These are phyloP conservation scores for Catocala nupta DNA, from an alignment of 2,888 invertebrate species.

Conservation along the genomic window DNA sequence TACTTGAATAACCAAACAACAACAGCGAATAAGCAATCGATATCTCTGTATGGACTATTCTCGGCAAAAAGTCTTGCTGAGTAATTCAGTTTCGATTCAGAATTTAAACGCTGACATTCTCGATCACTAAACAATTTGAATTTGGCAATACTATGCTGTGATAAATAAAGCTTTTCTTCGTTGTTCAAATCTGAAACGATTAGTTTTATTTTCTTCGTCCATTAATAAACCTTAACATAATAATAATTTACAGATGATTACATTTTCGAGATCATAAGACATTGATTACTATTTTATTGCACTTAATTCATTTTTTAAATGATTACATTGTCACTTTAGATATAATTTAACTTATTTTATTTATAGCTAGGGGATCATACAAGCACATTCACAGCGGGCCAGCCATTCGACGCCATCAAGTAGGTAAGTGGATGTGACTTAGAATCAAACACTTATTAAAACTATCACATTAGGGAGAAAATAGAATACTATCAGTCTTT, in stretches of 20 bases:
- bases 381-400: slow-evolving; percentile 24
- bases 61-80: too few species aligned
- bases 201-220: too few species aligned
- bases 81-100: too few species aligned
- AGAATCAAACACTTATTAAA: slow-evolving; percentile 54
- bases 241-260: slow-evolving; percentile 48
- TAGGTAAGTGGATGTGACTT: slow-evolving; percentile 27
- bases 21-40: too few species aligned
- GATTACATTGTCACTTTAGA: slow-evolving; percentile 44
- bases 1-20: too few species aligned
- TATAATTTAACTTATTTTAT: slow-evolving; percentile 32
- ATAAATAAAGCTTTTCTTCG: too few species aligned
- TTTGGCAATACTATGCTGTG: too few species aligned
- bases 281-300: slow-evolving; percentile 43
- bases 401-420: slow-evolving; percentile 34
- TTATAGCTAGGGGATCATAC: slow-evolving; percentile 27
- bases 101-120: too few species aligned
- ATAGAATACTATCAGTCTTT: slow-evolving; percentile 84
- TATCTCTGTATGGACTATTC: too few species aligned
- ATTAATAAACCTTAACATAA: slow-evolving; percentile 42
- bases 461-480: slow-evolving; percentile 72
- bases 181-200: too few species aligned
- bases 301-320: slow-evolving; percentile 55
- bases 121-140: too few species aligned
- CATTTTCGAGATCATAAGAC: slow-evolving; percentile 59